Percentiles rank a stretch among this genome's conserved stretches.
Evolutionary conservation across 2,797 vertebrate species (phyloP).

Genomic region (Cossypha heuglini): DNA sequence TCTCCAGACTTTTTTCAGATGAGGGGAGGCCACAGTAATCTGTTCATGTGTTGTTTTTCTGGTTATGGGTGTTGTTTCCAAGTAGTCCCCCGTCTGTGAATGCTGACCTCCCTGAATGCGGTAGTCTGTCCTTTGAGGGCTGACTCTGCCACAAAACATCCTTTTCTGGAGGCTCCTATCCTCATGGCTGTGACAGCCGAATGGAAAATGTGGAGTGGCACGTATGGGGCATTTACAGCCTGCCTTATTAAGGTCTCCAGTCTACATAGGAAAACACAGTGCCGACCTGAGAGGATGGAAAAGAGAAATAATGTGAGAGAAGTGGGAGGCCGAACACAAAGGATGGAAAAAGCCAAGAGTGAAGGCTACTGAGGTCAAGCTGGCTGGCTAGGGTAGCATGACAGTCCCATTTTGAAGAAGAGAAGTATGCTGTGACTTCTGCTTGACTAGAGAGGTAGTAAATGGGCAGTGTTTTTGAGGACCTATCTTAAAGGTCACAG

Average conservation of each 20-base stretch:
- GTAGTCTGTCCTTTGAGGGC: neutral
- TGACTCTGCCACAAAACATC: neutral
- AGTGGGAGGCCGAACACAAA: neutral
- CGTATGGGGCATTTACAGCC: neutral
- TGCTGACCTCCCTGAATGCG: neutral
- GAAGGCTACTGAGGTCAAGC: neutral
- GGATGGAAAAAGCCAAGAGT: neutral
- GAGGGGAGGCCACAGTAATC: neutral
- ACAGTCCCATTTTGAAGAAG: neutral
- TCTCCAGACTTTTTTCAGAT: neutral
- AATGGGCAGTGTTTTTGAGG: neutral
- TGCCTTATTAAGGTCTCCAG: neutral
- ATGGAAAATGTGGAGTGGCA: neutral
- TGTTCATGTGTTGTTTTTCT: neutral
- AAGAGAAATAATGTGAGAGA: neutral
- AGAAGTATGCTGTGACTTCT: neutral
- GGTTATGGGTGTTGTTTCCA: neutral
- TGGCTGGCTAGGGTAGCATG: neutral
- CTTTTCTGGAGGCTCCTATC: neutral
- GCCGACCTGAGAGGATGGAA: neutral
- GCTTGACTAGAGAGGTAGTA: neutral
- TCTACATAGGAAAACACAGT: neutral
- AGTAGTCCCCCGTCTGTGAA: neutral
- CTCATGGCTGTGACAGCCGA: rapidly evolving
- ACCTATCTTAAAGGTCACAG: neutral